A percentile compares a stretch with the other conserved stretches of the same genome.
Conservation (phyloP, 2,888 invertebrate genomes). For the Xanthorhoe designata region DNA sequence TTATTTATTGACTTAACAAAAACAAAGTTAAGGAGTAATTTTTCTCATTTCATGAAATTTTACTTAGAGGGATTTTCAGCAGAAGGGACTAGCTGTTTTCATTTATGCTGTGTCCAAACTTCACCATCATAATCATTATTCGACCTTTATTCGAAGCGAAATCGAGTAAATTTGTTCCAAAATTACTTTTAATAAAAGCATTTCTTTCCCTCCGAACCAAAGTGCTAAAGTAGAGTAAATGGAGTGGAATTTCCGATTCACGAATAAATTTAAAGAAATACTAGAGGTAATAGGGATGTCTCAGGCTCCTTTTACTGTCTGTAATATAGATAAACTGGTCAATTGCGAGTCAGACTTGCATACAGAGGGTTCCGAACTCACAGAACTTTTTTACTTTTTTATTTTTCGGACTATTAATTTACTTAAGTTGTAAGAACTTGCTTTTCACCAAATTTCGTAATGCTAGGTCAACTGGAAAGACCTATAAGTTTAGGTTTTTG, state of each 20-base stretch:
- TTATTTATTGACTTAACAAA: too few species aligned
- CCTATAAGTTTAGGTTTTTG: too few species aligned
- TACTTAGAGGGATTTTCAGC: too few species aligned
- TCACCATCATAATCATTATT: conserved; percentile 70
- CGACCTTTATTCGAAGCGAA: conserved; percentile 74
- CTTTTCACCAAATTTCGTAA: too few species aligned
- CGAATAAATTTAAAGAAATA: conserved; percentile 75
- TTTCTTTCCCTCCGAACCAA: conserved; percentile 77
- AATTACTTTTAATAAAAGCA: conserved; percentile 83
- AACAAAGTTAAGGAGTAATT: too few species aligned
- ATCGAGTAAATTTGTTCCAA: conserved; percentile 78
- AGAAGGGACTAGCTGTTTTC: background rate
- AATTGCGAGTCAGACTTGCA: background rate
- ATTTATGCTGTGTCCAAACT: conserved; percentile 16
- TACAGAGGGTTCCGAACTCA: too few species aligned
- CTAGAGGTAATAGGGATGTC: conserved; percentile 51
- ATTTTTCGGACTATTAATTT: too few species aligned
- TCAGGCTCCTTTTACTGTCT: conserved; percentile 14
- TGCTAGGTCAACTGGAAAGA: too few species aligned
- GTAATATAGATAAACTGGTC: background rate
- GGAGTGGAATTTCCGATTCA: conserved; percentile 78
- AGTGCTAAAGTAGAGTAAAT: conserved; percentile 81
- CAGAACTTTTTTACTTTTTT: too few species aligned
- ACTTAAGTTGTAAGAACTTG: too few species aligned
- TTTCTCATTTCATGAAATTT: too few species aligned